Base-by-base conservation (phyloP, 2,888 invertebrate species). In the Tridacna crocea region DNA sequence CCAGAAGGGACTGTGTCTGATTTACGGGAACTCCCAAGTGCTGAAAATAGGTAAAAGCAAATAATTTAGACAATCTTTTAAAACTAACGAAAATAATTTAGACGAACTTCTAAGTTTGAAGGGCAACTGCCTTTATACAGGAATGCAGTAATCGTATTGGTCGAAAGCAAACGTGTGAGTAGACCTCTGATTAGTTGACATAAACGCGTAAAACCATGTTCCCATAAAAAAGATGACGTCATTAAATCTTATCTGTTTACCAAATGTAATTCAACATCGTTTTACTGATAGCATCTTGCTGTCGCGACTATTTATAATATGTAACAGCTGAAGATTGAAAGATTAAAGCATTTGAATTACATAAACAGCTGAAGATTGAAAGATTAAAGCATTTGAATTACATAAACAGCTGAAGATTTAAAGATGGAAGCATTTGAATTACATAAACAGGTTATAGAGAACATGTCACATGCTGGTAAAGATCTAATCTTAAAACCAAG, bases 161-260 rank as follows among this genome's bases (percentile, higher is more conserved):
- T 60, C 60, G 60, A 60, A n/a, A 22, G 60, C 60, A 60, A 36
- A 60, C 60, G 60, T 22, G n/a, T 60, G 60, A 22, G 60, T 60
- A 22, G n/a, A 60, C 24, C 24, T 60, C 60, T 24, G 60, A 60
- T 60, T 60, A 24, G 60, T 24, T 60, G 24, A 22, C n/a, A 22
- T 60, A 22, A 60, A 60, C n/a, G n/a, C 60, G 24, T 60, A 60
- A 60, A 60, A 60, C n/a, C n/a, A 60, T 60, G 60, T 60, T 60
- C 60, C 60, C 60, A 60, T 24, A n/a, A 60, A n/a, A n/a, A 36
- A 36, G 36, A 36, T 36, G 36, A 36, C 36, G 36, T 36, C 36
- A 36, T 4, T 36, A 36, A 36, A 36, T 36, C 36, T 36, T 36
- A 36, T 36, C 36, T 36, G 36, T 36, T 36, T 36, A 36, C 36